Base-by-base conservation (phyloP, 2,797 vertebrate species). In the Serranus cabrilla region DNA sequence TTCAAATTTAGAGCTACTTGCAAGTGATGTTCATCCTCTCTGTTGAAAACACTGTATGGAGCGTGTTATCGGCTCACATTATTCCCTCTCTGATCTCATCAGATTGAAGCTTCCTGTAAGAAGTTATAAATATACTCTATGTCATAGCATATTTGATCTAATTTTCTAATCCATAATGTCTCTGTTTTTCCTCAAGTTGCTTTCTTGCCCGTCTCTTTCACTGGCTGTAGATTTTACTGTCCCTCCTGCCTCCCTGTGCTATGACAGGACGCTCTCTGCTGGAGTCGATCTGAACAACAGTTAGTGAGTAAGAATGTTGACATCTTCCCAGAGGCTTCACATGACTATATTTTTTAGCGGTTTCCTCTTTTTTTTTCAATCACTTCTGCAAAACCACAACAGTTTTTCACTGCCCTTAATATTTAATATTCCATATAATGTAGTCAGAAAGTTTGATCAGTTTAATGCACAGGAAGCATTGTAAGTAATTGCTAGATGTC, bases 181-280 rank as follows among this genome's bases (percentile, higher is more conserved):
- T 31, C n/a, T 21, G 9, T 56, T 31, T 58, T 23, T 25, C 6
- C 25, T 23, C 31, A 31, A 11, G 4, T 47, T 14, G 20, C 5
- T 14, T 49, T 11, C 21, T 20, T 14, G 37, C 11, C 9, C 0
- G 20, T 51, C 23, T 7, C 39, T 18, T n/a, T 43, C 25, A 17
- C 12, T 27, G 16, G 23, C 6, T 45, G n/a, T 4, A 2, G 2
- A 3, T 14, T 12, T 1, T 2, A 12, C 1, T 13, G 11, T 25
- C 23, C 39, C 12, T 23, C 18, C 39, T n/a, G 12, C 27, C 17
- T n/a, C 5, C 11, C 10, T 47, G 1, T 52, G 0, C 69, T 13
- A 20, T 50, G 21, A 58, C 42, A 68, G 42, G 5, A 12, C 16
- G 27, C 75, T 10, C 49, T 56, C 79, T 82, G 23, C 57, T 77